Evolutionary conservation across 2,113 vertebrate genomes (phyloP).

Genomic region (Neomonachus schauinslandi): DNA sequence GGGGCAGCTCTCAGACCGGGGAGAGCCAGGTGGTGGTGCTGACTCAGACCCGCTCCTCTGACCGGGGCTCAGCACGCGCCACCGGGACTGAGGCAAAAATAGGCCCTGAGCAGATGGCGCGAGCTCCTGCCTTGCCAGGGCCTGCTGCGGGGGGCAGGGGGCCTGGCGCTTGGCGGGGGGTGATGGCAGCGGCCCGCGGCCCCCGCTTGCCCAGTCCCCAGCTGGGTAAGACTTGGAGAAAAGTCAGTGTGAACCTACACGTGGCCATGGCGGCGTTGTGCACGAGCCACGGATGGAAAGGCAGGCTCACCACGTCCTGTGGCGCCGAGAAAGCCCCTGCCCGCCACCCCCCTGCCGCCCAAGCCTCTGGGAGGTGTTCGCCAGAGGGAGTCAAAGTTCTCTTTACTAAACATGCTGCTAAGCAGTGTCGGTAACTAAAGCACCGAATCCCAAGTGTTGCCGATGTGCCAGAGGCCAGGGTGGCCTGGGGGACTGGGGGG

Average conservation of each 20-base stretch:
- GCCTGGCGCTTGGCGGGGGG: background rate
- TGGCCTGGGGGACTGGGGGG: too few relatives aligned
- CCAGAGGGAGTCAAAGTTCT: background rate
- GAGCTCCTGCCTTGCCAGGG: background rate
- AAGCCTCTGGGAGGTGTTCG: background rate
- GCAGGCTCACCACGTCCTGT: background rate
- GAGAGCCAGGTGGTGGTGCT: background rate
- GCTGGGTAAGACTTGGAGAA: background rate
- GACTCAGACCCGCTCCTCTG: background rate
- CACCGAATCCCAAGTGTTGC: fast-evolving
- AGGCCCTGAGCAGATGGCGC: slow-evolving; percentile 61
- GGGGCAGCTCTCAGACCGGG: background rate
- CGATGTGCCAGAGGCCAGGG: background rate
- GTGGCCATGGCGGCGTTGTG: background rate
- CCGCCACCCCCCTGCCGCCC: too few relatives aligned
- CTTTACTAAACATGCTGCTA: fast-evolving
- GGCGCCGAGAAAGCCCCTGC: background rate
- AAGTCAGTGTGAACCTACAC: background rate
- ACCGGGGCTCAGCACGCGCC: background rate
- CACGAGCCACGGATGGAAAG: fast-evolving
- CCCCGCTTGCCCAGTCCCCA: background rate
- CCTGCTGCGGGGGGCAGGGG: background rate
- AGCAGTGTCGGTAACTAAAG: fast-evolving
- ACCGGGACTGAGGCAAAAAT: slow-evolving; percentile 30
- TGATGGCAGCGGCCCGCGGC: background rate